A percentile compares a stretch with the other conserved stretches of the same genome.
These are phyloP conservation scores for Samia ricini DNA, from an alignment of 1,140 invertebrate genomes.

Conservation along the genomic window DNA sequence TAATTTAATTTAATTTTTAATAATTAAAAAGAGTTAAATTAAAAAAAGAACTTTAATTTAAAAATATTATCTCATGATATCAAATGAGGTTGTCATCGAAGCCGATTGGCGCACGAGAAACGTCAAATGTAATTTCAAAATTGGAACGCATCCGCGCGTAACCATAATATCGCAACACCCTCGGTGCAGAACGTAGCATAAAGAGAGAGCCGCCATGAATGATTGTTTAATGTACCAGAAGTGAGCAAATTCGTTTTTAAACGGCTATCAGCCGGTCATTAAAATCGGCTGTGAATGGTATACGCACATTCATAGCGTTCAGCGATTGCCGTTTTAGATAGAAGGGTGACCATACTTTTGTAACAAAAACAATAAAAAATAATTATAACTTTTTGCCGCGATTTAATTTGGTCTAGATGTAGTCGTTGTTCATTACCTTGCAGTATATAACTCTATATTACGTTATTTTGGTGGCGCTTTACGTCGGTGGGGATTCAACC, in stretches of 20 bases:
- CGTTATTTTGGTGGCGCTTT: too few species aligned
- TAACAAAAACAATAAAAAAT: background rate
- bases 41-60: too few species aligned
- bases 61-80: too few species aligned
- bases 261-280: constrained; percentile 76
- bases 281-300: constrained; percentile 59
- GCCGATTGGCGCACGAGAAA: background rate
- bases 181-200: constrained; percentile 11
- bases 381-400: too few species aligned
- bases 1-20: too few species aligned
- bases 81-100: too few species aligned
- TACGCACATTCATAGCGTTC: constrained; percentile 39
- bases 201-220: constrained; percentile 31
- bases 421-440: too few species aligned
- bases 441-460: too few species aligned
- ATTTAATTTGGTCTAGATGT: too few species aligned
- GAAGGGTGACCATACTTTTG: constrained; percentile 42
- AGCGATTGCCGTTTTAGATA: constrained; percentile 37
- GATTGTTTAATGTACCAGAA: constrained; percentile 76
- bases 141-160: constrained; percentile 18
- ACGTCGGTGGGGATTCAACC: too few species aligned
- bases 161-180: background rate
- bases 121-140: constrained; percentile 11
- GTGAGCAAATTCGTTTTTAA: constrained; percentile 78
- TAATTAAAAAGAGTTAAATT: too few species aligned